These are phyloP conservation scores for Uria aalge DNA, from an alignment of 2,113 vertebrate genomes.

Conservation along the genomic window DNA sequence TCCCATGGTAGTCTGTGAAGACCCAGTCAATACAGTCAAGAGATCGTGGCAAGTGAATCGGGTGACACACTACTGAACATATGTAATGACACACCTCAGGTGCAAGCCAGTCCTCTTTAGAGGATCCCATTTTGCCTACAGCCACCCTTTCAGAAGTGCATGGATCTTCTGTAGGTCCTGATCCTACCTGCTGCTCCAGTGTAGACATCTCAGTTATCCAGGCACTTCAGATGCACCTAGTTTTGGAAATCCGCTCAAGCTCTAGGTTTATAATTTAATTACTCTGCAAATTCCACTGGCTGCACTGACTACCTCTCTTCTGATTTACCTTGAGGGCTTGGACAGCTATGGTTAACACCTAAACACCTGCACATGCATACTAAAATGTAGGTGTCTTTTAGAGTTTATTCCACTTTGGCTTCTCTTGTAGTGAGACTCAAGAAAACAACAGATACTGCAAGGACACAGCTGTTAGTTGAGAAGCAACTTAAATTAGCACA, in stretches of 20 bases:
- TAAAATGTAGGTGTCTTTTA: neutral
- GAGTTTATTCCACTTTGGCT: neutral
- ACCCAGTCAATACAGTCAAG: neutral
- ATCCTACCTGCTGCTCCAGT: neutral
- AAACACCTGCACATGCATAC: neutral
- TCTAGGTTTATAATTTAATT: neutral
- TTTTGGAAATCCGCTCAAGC: neutral
- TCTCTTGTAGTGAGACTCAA: neutral
- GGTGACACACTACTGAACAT: neutral
- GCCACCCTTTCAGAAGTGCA: neutral
- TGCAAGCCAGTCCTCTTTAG: neutral
- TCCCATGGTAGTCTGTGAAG: neutral
- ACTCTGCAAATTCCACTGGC: neutral
- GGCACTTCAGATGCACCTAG: neutral
- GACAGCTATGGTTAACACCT: neutral
- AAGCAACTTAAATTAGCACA: neutral
- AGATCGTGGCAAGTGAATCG: neutral
- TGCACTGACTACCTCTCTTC: neutral
- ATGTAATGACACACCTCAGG: neutral
- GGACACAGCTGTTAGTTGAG: conserved; percentile 19
- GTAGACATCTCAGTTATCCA: neutral
- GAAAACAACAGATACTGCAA: neutral
- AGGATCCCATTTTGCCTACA: neutral
- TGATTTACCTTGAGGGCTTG: neutral
- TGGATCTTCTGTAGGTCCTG: neutral